A percentile compares a stretch with the other conserved stretches of the same genome.
Evolutionary conservation across 1,140 invertebrate species (phyloP).

Genomic region (Cotesia chilonis): DNA sequence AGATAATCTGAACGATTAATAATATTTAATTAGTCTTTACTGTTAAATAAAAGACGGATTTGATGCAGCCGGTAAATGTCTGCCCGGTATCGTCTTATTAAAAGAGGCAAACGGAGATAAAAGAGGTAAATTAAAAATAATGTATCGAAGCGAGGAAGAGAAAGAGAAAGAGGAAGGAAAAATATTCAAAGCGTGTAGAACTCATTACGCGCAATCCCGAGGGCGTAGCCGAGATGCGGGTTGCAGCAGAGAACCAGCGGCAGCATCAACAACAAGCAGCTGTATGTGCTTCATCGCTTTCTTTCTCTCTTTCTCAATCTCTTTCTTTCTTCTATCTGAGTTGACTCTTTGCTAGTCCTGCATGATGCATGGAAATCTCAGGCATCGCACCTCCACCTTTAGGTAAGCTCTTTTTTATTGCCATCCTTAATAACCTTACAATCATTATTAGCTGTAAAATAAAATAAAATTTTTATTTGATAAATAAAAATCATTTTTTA

Average conservation of each 20-base stretch:
- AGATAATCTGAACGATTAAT: conserved; percentile 21
- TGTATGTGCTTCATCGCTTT: conserved; percentile 32
- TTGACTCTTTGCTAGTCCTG: conserved; percentile 14
- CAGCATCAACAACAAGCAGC: conserved; percentile 35
- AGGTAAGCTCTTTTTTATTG: conserved; percentile 8
- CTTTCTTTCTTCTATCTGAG: conserved; percentile 6
- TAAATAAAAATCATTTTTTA: background rate
- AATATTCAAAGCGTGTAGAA: conserved; percentile 41
- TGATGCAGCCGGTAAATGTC: background rate
- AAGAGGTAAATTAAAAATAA: background rate
- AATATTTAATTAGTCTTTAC: conserved; percentile 17
- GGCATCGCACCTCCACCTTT: conserved; percentile 33
- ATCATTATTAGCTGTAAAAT: conserved; percentile 13
- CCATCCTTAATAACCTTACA: conserved; percentile 25
- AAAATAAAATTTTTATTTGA: background rate
- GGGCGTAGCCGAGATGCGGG: conserved; percentile 41
- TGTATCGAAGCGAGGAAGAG: background rate
- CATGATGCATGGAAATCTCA: conserved; percentile 41
- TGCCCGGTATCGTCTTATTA: conserved; percentile 9
- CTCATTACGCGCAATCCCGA: conserved; percentile 42
- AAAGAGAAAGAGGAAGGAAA: conserved; percentile 18
- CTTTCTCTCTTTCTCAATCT: background rate
- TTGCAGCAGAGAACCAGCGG: conserved; percentile 28
- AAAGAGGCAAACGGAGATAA: background rate
- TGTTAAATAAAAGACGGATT: background rate